phyloP scores from a whole-genome alignment of 2,113 vertebrate genomes.

The Jaculus jaculus region DNA sequence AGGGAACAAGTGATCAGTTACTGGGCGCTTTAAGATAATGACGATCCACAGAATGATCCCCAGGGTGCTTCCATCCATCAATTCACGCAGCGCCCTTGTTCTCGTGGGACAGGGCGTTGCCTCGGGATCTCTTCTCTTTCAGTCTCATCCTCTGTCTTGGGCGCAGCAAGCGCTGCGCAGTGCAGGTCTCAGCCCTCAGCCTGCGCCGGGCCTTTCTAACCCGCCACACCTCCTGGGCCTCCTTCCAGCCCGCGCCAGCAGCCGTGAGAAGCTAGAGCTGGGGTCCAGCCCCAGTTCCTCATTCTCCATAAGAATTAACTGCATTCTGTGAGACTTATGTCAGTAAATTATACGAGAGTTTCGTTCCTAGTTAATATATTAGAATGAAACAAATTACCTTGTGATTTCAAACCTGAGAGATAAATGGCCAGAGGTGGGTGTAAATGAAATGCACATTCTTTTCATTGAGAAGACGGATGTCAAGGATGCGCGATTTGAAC shows the following conservation, averaged over 20 bases:
- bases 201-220: background rate
- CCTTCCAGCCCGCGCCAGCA: background rate
- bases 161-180: background rate
- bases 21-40: conserved; percentile 30
- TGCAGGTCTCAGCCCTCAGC: background rate
- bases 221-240: too few species aligned
- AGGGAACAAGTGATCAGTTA: background rate
- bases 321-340: background rate
- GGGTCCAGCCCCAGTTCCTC: background rate
- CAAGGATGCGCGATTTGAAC: background rate
- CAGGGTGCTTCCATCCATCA: background rate
- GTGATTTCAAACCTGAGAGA: background rate
- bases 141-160: background rate
- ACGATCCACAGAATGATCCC: background rate
- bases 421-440: background rate
- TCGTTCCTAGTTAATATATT: conserved; percentile 9
- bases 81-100: background rate
- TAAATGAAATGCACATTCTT: conserved; percentile 19
- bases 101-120: background rate
- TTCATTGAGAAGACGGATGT: background rate
- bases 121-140: too few species aligned
- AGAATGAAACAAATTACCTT: background rate
- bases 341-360: background rate
- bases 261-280: background rate
- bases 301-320: background rate